Evolutionary conservation across 2,888 invertebrate species (phyloP).

Genomic region (Podabrus alpinus): DNA sequence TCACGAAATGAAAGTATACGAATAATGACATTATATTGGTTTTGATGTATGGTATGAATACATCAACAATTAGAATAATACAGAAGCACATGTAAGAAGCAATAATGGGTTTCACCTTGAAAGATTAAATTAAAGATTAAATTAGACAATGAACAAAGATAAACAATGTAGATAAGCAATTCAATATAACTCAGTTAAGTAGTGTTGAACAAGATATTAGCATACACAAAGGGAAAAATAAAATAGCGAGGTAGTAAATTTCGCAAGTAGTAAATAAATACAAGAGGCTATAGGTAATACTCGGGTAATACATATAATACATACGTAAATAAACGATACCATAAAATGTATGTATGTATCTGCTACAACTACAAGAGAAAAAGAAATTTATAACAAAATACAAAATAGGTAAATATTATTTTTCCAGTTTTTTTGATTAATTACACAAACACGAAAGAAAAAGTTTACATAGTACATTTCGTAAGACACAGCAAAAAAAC

Average conservation of each 20-base stretch:
- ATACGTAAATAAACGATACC: not conserved
- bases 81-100: not conserved
- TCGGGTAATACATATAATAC: not conserved
- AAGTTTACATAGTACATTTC: too few species aligned
- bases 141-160: not conserved
- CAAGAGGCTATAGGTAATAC: not conserved
- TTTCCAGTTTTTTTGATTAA: too few species aligned
- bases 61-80: not conserved
- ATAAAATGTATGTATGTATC: not conserved
- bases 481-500: too few species aligned
- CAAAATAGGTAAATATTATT: not conserved
- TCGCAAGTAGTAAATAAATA: not conserved
- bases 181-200: not conserved
- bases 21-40: not conserved
- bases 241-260: not conserved
- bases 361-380: not conserved
- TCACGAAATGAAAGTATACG: not conserved
- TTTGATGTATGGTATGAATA: not conserved
- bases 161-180: not conserved
- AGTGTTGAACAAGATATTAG: not conserved
- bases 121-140: not conserved
- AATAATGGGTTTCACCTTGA: not conserved
- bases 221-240: not conserved
- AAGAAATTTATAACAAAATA: not conserved
- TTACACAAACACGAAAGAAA: too few species aligned